Evolutionary conservation across 2,113 vertebrate genomes (phyloP).

Genomic region (Charina bottae): DNA sequence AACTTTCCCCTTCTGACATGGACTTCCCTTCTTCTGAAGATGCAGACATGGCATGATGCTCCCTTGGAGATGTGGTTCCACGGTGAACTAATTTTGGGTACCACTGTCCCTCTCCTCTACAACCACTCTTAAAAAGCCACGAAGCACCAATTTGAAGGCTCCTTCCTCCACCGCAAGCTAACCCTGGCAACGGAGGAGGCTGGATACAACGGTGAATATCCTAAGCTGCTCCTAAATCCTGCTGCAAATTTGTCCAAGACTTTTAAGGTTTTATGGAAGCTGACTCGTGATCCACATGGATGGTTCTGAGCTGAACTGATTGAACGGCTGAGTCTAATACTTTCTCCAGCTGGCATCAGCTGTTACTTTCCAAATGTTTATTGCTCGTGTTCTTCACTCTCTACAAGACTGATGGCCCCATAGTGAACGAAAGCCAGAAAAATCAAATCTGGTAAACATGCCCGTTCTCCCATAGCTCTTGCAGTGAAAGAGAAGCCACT

Average conservation of each 20-base stretch:
- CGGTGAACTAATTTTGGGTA: not conserved
- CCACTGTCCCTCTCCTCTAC: not conserved
- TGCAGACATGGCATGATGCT: no score
- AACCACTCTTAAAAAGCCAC: not conserved
- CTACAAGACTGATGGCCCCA: not conserved
- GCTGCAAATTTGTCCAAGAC: not conserved
- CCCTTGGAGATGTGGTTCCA: not conserved
- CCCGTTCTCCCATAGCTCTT: not conserved
- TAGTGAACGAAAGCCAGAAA: not conserved
- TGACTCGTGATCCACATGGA: not conserved
- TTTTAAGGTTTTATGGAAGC: not conserved
- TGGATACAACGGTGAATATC: not conserved
- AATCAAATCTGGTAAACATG: conserved; percentile 1
- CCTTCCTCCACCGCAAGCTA: not conserved
- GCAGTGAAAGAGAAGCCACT: not conserved
- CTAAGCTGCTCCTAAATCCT: not conserved
- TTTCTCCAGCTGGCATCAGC: conserved; percentile 17
- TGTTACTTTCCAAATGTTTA: conserved; percentile 10
- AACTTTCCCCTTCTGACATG: no score
- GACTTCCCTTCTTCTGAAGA: no score
- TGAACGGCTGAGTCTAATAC: not conserved
- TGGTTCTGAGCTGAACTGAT: not conserved
- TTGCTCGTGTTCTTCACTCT: not conserved
- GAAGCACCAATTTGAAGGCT: not conserved
- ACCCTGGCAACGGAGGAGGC: not conserved